These are phyloP conservation scores for Hippocampus barbouri DNA, from an alignment of 2,113 vertebrate species.

Conservation along the genomic window DNA sequence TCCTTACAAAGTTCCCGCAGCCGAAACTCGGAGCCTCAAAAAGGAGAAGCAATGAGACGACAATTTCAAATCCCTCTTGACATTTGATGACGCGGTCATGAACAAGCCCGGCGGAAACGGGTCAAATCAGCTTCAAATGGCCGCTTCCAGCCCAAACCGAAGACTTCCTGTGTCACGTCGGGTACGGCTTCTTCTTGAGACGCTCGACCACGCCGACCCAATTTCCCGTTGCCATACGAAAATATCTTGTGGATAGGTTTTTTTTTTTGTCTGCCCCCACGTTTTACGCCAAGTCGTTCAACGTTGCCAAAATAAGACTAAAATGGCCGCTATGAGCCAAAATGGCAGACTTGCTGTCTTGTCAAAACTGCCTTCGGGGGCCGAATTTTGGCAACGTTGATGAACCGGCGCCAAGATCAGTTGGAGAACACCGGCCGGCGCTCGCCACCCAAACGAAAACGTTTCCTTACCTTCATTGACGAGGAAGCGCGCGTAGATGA, in stretches of 20 bases:
- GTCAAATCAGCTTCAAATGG: not conserved
- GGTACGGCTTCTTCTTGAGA: too few species aligned
- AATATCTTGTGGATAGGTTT: too few species aligned
- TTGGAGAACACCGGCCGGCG: not conserved
- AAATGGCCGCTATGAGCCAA: not conserved
- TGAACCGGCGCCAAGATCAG: too few species aligned
- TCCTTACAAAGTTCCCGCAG: conserved; percentile 93
- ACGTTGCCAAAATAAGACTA: too few species aligned
- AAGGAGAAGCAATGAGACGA: not conserved
- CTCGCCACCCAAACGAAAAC: not conserved
- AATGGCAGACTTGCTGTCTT: not conserved
- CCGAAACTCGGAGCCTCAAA: conserved; percentile 86
- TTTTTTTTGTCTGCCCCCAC: too few species aligned
- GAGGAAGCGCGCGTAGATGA: conserved; percentile 94
- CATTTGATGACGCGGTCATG: not conserved
- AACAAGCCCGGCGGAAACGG: not conserved
- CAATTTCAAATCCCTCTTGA: not conserved
- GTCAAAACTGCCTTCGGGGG: too few species aligned
- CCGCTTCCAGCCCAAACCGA: not conserved
- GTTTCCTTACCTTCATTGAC: conserved; percentile 87
- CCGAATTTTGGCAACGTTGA: too few species aligned
- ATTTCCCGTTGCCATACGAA: too few species aligned
- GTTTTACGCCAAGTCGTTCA: too few species aligned
- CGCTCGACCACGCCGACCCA: too few species aligned
- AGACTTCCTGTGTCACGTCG: too few species aligned